Evolutionary conservation across 2,113 vertebrate genomes (phyloP).

Genomic region (Callocephalon fimbriatum): DNA sequence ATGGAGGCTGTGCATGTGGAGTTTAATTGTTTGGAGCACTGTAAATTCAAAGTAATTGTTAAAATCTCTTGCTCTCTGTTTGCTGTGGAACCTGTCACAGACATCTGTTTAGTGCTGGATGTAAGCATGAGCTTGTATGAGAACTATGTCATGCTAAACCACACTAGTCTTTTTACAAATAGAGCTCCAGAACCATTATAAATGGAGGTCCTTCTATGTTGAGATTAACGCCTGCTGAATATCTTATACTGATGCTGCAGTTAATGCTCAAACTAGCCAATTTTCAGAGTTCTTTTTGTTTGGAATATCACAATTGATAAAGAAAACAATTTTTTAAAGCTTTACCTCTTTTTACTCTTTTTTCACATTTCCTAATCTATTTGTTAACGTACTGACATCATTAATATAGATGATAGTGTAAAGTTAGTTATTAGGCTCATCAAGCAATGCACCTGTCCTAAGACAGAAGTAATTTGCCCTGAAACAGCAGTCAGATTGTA

Average conservation of each 20-base stretch:
- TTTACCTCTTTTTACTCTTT: background rate
- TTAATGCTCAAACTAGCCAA: background rate
- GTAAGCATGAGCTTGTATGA: background rate
- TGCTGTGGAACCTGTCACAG: background rate
- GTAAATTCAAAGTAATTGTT: background rate
- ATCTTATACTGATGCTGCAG: background rate
- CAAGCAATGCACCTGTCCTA: background rate
- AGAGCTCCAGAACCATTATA: background rate
- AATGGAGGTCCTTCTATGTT: background rate
- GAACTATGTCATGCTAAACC: background rate
- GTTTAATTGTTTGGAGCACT: background rate
- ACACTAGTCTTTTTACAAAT: background rate
- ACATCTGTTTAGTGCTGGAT: background rate
- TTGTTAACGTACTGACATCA: background rate
- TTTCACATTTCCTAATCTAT: background rate
- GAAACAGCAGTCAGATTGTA: background rate
- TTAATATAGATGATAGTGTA: background rate
- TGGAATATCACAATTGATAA: background rate
- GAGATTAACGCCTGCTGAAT: background rate
- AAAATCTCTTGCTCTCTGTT: background rate
- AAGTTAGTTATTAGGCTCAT: background rate
- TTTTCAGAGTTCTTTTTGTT: background rate
- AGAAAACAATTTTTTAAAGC: background rate
- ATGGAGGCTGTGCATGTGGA: background rate
- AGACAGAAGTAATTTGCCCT: background rate